Evolutionary conservation across 1,140 invertebrate genomes (phyloP), one percentile per base, ranked within the genome.

Genomic region (Vanessa tameamea): DNA sequence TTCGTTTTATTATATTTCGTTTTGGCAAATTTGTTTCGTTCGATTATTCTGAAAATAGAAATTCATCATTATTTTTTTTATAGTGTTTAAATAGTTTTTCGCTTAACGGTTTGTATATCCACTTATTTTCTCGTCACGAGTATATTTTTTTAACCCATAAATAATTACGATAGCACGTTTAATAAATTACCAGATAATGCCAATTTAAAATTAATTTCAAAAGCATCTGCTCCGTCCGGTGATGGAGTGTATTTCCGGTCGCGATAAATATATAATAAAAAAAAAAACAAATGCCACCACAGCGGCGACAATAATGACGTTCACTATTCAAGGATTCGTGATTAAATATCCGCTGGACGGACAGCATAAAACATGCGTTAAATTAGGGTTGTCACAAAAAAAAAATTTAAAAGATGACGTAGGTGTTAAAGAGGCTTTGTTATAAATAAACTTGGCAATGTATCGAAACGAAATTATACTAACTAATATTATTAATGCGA

Each of bases 11-110:
- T 67, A 66, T 70, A 65, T 64, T 64, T 69, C 61, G 61, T 26
- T 77, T 77, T 73, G 71, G 71, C 75, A 69, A 37, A 43, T 64
- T 65, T 57, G 70, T 66, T 73, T 72, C 53, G 64, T 72, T 78
- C 63, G 61, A 67, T 68, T 43, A 47, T 71, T 70, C 74, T 76
- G 65, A 47, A 76, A 72, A 15, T 63, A 3, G 20, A 57, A 61
- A 61, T 2, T 37, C 15, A 61, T 61, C 57, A 16, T 31, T 61
- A 61, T 11, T 37, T 23, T 23, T 15, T 13, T 26, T 26, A 9
- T 11, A 53, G 3, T 20, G 48, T n/a, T 15, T 5, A 31, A 31
- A 4, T n/a, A 53, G 8, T 3, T 57, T 2, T 57, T 23, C 12
- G 20, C 20, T 12, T 57, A 61, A 37, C 31, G 31, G 31, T 61